Percentiles rank a stretch among this genome's conserved stretches.
Conservation (phyloP, 1,140 invertebrate genomes). For the Gonioctena quinquepunctata region DNA sequence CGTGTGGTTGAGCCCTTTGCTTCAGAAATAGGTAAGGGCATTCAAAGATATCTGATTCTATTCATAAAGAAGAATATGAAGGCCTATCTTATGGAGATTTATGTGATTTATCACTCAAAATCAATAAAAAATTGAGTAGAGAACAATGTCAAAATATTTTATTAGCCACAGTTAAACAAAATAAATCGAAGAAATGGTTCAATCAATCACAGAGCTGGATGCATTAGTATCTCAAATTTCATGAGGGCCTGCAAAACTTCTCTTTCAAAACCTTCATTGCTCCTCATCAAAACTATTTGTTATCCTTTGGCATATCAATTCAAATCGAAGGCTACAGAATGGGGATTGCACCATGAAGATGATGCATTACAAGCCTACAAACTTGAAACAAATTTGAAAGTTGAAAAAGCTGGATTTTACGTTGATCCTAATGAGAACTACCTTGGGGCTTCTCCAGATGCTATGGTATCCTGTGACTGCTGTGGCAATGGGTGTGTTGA, state of each 20-base stretch:
- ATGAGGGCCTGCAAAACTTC: background rate
- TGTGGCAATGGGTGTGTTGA: background rate
- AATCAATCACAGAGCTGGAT: background rate
- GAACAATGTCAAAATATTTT: background rate
- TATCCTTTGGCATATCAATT: background rate
- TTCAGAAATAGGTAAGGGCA: background rate
- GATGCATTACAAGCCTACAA: background rate
- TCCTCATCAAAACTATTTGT: slow-evolving; percentile 5
- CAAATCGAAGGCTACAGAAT: background rate
- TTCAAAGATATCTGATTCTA: background rate
- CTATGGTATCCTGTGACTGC: background rate
- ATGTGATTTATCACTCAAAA: background rate
- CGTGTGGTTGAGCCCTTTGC: background rate
- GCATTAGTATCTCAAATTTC: background rate
- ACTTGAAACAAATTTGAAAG: background rate
- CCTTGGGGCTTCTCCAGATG: background rate
- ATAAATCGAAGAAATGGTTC: background rate
- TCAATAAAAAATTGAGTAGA: background rate
- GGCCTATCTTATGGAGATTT: background rate
- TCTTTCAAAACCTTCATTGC: background rate
- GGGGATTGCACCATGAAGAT: background rate
- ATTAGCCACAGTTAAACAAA: background rate
- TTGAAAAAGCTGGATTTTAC: background rate
- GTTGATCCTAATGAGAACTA: background rate
- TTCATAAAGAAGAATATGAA: background rate